Base-by-base conservation (phyloP, 2,797 vertebrate genomes). In the Leucoraja ocellata region DNA sequence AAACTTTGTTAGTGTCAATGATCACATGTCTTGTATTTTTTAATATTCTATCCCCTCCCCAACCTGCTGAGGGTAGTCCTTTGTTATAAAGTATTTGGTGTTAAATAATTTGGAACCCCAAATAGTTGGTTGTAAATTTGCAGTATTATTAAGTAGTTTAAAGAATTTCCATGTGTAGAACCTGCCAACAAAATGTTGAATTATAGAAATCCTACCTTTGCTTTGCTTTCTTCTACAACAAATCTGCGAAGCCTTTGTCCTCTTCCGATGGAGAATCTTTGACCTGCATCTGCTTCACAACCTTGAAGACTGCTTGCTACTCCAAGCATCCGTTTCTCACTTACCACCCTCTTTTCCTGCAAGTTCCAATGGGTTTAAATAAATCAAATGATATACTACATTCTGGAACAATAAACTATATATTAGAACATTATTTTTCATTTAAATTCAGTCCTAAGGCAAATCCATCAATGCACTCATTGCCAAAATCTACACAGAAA, bases 321-420 rank as follows among this genome's bases (percentile, higher is more conserved):
- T 21, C 95, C 94, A 32, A 93, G 96, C 28, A 94, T 94, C 79
- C 96, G 95, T 94, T 96, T 97, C 94, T 97, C 98, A 0, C 96
- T 98, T 95, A 99, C 97, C 83, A 99, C 95, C 4, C 99, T 97
- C 94, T 97, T 97, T 93, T 98, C 98, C 98, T 99, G 96, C 79
- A 94, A 95, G 46, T 92, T 25, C 13, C 39, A 76, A 88, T 36
- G 18, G 2, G n/a, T 88, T 36, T 63, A 88, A 76, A 74, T 92
- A 74, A 92, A 88, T 88, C n/a, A 88, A 32, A 36, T 18, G 18
- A 88, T 18, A 36, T 84, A n/a, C 14, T 8, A 7, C 61, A 88
- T 5, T 28, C 32, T 32, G 28, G 58, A 88, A 65, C 1, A 32
- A 88, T 14, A 21, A 4, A 39, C 14, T 21, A n/a, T 71, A n/a